A percentile compares a stretch with the other conserved stretches of the same genome.
These are phyloP conservation scores for Platycnemis pennipes DNA, from an alignment of 2,888 invertebrate genomes.

Conservation along the genomic window DNA sequence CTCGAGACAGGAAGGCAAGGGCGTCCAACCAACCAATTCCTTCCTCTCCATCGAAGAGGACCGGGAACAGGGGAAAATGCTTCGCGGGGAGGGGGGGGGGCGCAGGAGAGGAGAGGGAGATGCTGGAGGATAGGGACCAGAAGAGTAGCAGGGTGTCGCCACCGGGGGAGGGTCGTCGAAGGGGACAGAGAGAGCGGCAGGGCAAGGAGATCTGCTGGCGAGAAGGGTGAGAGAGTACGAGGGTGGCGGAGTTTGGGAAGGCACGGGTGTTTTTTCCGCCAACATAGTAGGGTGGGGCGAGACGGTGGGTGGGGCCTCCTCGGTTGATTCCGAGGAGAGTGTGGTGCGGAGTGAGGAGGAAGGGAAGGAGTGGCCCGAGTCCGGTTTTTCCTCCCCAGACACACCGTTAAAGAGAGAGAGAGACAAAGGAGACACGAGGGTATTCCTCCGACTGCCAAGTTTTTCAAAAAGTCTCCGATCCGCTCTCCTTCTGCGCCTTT, in stretches of 20 bases:
- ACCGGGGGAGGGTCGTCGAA: neutral
- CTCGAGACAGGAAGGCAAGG: neutral
- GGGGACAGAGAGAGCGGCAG: neutral
- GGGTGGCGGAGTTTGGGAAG: neutral
- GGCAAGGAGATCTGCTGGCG: no score
- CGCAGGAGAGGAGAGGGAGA: no score
- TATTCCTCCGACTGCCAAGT: neutral
- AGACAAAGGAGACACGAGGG: neutral
- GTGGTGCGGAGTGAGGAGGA: neutral
- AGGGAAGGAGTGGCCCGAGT: neutral
- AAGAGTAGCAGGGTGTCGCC: neutral
- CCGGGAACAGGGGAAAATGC: neutral
- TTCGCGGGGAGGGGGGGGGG: neutral
- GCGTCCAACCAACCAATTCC: neutral
- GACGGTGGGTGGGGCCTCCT: neutral
- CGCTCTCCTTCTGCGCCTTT: constrained; percentile 1
- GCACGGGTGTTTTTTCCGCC: neutral
- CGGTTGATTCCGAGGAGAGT: neutral
- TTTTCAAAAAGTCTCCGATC: neutral
- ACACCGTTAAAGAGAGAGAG: neutral
- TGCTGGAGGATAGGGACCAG: no score
- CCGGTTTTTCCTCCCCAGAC: neutral
- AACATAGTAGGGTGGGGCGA: neutral
- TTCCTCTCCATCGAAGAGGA: neutral
- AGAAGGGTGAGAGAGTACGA: neutral